Base-by-base conservation (phyloP, 2,797 vertebrate species). In the Hylomyscus alleni region DNA sequence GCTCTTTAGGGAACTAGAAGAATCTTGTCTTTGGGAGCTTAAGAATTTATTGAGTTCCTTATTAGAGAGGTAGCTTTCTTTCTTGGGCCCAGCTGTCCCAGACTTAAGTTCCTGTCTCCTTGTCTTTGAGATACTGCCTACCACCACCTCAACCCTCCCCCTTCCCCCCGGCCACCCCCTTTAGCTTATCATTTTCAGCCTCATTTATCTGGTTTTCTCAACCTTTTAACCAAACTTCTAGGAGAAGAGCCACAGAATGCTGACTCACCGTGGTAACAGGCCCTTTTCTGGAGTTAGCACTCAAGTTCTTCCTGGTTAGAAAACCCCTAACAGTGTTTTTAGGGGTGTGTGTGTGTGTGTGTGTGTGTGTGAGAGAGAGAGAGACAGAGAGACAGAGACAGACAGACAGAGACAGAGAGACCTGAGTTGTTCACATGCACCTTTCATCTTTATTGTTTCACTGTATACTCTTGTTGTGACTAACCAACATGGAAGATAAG, bases 221-320 rank as follows among this genome's bases (percentile, higher is more conserved):
- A 0, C 52, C 31, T 91, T 24, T 93, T 22, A 29, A 17, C 58
- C 67, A 6, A 9, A 12, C 34, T 4, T 10, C 22, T 8, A 19
- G 72, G 52, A 34, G 22, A 56, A 56, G 15, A 65, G 58, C 52
- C 4, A 1, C 26, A 24, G 54, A 31, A 24, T 34, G 22, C n/a
- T 11, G 7, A 3, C 29, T n/a, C 12, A 26, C 15, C 1, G 4
- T 20, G 44, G 1, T n/a, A 13, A 4, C 22, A 40, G 40, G 3
- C 4, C 24, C 58, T 40, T 58, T 44, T 54, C 24, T 52, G 50
- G 1, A 7, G 34, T 62, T 73, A 44, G 52, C 20, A 34, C 40
- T 60, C 52, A 7, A 44, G 2, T 52, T n/a, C 37, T 62, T 34
- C 56, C 10, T 6, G 2, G 31, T 20, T 15, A 13, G 82, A 54